These are phyloP conservation scores for Acleris laterana DNA, from an alignment of 2,888 invertebrate genomes.

Conservation along the genomic window DNA sequence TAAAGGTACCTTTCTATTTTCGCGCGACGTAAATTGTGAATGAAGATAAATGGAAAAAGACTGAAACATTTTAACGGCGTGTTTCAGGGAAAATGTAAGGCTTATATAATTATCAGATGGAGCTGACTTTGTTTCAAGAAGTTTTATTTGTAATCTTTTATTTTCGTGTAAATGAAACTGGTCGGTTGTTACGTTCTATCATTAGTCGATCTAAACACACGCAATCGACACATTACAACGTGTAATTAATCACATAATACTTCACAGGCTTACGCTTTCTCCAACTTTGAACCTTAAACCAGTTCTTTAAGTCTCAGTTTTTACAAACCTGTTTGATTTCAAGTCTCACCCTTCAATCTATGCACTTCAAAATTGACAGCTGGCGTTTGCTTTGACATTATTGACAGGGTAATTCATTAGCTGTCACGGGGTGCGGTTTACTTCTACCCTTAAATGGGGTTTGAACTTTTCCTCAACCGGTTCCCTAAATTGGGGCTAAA, in stretches of 20 bases:
- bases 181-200: slow-evolving; percentile 25
- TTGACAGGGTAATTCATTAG: slow-evolving; percentile 74
- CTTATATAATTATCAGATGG: slow-evolving; percentile 2
- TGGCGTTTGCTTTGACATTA: slow-evolving; percentile 72
- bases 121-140: slow-evolving; percentile 7
- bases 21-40: no score
- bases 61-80: no score
- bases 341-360: slow-evolving; percentile 56
- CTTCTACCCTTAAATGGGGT: slow-evolving; percentile 38
- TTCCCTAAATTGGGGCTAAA: slow-evolving; percentile 18
- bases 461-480: slow-evolving; percentile 28
- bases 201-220: slow-evolving; percentile 46
- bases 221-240: slow-evolving; percentile 67
- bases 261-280: slow-evolving; percentile 30
- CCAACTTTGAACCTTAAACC: slow-evolving; percentile 42
- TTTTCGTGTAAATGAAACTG: slow-evolving; percentile 32
- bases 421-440: slow-evolving; percentile 50
- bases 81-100: no score
- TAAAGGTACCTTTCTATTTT: no score
- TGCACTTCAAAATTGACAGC: slow-evolving; percentile 70
- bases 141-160: slow-evolving; percentile 16
- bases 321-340: slow-evolving; percentile 30
- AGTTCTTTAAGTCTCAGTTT: slow-evolving; percentile 39
- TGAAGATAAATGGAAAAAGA: no score
- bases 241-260: slow-evolving; percentile 64